A percentile compares a stretch with the other conserved stretches of the same genome.
These are phyloP conservation scores for Uloborus diversus DNA, from an alignment of 1,140 invertebrate species.

Conservation along the genomic window DNA sequence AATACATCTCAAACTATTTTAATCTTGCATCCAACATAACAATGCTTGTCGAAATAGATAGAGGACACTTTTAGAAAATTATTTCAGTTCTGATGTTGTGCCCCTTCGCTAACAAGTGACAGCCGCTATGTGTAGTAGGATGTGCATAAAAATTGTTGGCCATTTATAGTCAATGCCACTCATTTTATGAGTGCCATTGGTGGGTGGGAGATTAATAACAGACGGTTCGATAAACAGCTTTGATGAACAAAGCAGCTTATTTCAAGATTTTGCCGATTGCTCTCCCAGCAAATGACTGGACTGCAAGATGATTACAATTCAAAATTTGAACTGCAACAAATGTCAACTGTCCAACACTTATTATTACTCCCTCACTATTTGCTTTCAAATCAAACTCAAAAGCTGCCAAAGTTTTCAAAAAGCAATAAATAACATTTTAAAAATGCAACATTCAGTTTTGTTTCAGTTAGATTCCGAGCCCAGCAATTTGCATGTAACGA, in stretches of 20 bases:
- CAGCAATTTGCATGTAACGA: constrained; percentile 74
- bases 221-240: background rate
- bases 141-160: constrained; percentile 22
- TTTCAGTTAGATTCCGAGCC: constrained; percentile 16
- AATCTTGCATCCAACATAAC: constrained; percentile 49
- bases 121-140: constrained; percentile 26
- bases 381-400: background rate
- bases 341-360: background rate
- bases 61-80: constrained; percentile 36
- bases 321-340: background rate
- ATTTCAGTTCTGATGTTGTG: background rate
- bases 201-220: background rate
- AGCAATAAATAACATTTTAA: constrained; percentile 12
- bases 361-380: background rate
- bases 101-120: constrained; percentile 47
- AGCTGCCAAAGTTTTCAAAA: constrained; percentile 18
- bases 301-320: background rate
- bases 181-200: constrained; percentile 10
- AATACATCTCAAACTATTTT: constrained; percentile 39
- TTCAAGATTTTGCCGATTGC: background rate
- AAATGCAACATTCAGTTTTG: background rate
- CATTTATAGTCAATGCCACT: constrained; percentile 1
- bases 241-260: background rate
- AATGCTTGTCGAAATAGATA: constrained; percentile 36
- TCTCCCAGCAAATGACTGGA: no score